Base-by-base conservation (phyloP, 1,140 invertebrate species). In the Uloborus diversus region DNA sequence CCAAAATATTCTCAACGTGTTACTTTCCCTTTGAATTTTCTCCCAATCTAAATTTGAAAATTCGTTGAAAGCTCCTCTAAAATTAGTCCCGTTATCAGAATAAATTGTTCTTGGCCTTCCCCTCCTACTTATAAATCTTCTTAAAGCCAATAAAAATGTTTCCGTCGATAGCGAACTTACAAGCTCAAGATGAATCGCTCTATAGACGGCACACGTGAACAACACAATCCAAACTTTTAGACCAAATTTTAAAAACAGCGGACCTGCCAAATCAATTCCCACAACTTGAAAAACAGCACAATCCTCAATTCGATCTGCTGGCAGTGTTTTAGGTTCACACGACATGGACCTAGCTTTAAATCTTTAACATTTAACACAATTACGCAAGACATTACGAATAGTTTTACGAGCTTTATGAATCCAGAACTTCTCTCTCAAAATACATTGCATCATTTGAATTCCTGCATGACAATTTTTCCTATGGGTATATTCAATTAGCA, bases 311-410 rank as follows among this genome's bases (percentile, higher is more conserved):
- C 62, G 35, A 7, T 66, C 62, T 57, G 28, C 11, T 33, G 62
- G 62, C 4, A 78, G 13, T n/a, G 62, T 61, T 23, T 47, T n/a
- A 7, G 23, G 20, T 32, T 32, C n/a, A 33, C 20, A 9, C n/a
- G 37, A 35, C 13, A 61, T n/a, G 17, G 23, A 5, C 9, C 49
- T 47, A 7, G 25, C 7, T 0, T 57, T 61, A 47, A 25, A 61
- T 59, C 37, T 35, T 62, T 62, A 42, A 30, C 70, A 73, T 17
- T 5, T 30, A 20, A 73, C 20, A 73, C 70, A 73, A n/a, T 28
- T 59, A 7, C 3, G 32, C 2, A 73, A 5, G 1, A 37, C 53
- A 59, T 28, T 61, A n/a, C 53, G 14, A 14, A 35, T n/a, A 20
- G 11, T n/a, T 27, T 59, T 56, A 7, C 32, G 9, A 37, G 14